These are phyloP conservation scores for Doris montereyensis DNA, from an alignment of 2,888 invertebrate species.

Conservation along the genomic window DNA sequence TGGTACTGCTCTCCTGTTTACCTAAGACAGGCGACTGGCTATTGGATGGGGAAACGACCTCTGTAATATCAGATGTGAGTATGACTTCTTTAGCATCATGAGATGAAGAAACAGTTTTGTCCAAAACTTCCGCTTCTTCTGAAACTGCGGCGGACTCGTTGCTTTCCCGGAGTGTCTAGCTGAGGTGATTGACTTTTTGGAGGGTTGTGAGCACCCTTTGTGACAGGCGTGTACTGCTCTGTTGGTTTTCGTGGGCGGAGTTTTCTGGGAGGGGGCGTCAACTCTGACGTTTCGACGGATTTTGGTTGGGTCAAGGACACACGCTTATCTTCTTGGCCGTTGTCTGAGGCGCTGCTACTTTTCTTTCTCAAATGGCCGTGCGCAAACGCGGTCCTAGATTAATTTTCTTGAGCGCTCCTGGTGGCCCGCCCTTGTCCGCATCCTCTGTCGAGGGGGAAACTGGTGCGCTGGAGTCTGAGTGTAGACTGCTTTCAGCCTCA, in stretches of 20 bases:
- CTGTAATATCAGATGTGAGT: too few relatives aligned
- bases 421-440: conserved; percentile 25
- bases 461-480: background rate
- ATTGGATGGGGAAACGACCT: too few relatives aligned
- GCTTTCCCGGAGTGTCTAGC: background rate
- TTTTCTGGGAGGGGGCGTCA: conserved; percentile 42
- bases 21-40: too few relatives aligned
- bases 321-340: conserved; percentile 15
- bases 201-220: background rate
- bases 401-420: conserved; percentile 39
- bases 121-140: background rate
- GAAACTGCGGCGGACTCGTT: background rate
- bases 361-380: conserved; percentile 45
- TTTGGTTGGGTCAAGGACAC: conserved; percentile 32
- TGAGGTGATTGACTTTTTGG: background rate
- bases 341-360: conserved; percentile 37
- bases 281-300: conserved; percentile 18
- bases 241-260: conserved; percentile 1
- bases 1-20: too few relatives aligned
- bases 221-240: conserved; percentile 22
- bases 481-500: background rate
- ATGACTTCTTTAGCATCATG: too few relatives aligned
- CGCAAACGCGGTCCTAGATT: conserved; percentile 41
- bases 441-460: background rate
- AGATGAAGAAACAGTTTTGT: too few relatives aligned